Conservation (phyloP, 2,797 vertebrate species). For the Karalla daura region DNA sequence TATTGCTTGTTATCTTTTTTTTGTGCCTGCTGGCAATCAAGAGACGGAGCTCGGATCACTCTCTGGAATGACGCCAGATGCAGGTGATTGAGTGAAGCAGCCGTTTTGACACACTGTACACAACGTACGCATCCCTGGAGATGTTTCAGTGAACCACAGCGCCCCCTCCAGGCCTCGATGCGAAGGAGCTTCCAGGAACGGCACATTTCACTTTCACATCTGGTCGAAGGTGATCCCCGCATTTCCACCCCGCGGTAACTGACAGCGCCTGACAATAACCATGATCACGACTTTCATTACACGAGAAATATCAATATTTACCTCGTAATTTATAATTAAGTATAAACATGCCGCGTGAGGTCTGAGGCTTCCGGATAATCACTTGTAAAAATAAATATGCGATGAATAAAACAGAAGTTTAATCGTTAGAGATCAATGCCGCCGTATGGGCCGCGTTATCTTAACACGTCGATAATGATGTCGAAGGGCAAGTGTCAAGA, state of each 20-base stretch:
- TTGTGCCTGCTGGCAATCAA: constrained; percentile 36
- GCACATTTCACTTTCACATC: neutral
- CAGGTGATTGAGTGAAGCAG: constrained; percentile 23
- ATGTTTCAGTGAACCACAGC: constrained; percentile 3
- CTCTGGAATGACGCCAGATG: constrained; percentile 17
- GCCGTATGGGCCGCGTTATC: neutral
- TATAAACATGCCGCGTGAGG: neutral
- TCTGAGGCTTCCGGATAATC: neutral
- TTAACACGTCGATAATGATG: constrained; percentile 10
- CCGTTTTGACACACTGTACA: constrained; percentile 25
- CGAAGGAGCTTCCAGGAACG: constrained; percentile 24
- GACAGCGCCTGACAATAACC: constrained; percentile 3
- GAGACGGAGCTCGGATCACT: constrained; percentile 33
- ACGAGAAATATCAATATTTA: neutral
- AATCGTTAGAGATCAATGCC: constrained; percentile 11
- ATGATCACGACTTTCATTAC: neutral
- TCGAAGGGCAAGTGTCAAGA: constrained; percentile 8
- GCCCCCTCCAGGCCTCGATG: neutral
- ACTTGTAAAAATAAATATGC: constrained; percentile 2
- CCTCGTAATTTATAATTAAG: constrained; percentile 1
- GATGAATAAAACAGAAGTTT: neutral
- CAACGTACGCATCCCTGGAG: neutral
- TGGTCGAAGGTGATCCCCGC: constrained; percentile 9
- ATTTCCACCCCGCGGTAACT: neutral
- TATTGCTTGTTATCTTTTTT: no score